A percentile compares a stretch with the other conserved stretches of the same genome.
These are phyloP conservation scores for Erythrocebus patas DNA, from an alignment of 2,113 vertebrate species.

Conservation along the genomic window DNA sequence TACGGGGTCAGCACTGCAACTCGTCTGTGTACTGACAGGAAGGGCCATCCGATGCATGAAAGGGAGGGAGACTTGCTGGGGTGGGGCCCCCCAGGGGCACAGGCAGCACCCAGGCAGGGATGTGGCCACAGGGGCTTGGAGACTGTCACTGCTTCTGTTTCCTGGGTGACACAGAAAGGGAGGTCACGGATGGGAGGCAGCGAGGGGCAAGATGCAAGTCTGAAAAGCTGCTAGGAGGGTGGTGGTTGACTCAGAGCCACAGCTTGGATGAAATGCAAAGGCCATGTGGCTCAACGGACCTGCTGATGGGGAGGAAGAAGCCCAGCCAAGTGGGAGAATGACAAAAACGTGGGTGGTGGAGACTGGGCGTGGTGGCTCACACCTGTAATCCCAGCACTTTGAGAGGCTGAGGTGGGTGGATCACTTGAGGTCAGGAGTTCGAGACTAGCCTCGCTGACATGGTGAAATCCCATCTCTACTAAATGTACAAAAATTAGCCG, in stretches of 20 bases:
- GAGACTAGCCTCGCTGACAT: too few species aligned
- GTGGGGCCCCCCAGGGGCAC: not conserved
- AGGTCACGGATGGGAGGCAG: not conserved
- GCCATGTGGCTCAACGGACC: accelerated
- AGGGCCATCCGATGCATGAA: too few species aligned
- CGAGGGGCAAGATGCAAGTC: not conserved
- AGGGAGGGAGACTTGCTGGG: not conserved
- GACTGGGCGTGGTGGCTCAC: too few species aligned
- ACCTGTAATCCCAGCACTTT: too few species aligned
- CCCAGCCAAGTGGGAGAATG: not conserved
- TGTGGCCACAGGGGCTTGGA: not conserved
- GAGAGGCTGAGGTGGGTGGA: too few species aligned
- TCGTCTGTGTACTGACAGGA: not conserved
- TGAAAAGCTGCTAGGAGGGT: not conserved
- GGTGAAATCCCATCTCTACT: too few species aligned
- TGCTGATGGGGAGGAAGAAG: not conserved
- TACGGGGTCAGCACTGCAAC: not conserved
- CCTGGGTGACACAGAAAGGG: not conserved
- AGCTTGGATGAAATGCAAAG: not conserved
- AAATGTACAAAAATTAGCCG: too few species aligned
- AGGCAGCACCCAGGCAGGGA: not conserved
- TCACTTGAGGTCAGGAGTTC: too few species aligned
- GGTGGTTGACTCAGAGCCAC: not conserved
- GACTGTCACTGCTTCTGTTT: not conserved
- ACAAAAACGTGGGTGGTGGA: too few species aligned